Conservation (phyloP, 2,888 invertebrate genomes). For the Drosophila falleni region DNA sequence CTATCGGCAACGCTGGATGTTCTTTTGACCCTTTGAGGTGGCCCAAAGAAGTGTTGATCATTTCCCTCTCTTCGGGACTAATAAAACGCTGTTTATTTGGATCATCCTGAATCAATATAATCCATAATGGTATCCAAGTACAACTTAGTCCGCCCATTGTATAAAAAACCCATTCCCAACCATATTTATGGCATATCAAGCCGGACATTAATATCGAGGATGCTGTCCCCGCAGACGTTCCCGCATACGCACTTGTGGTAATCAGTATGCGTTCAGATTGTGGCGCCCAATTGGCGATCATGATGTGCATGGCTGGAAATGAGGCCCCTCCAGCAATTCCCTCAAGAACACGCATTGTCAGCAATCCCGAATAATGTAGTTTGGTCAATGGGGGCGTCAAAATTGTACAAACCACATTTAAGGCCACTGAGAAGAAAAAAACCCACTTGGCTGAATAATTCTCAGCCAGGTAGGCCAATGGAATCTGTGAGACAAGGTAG, state of each 20-base stretch:
- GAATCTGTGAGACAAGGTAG: conserved; percentile 90
- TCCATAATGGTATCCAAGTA: conserved; percentile 92
- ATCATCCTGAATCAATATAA: conserved; percentile 89
- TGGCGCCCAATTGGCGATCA: conserved; percentile 95
- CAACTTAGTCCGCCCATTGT: conserved; percentile 90
- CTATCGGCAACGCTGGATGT: conserved; percentile 90
- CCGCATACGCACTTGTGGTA: conserved; percentile 92
- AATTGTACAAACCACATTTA: conserved; percentile 91
- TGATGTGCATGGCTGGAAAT: conserved; percentile 96
- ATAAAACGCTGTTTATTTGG: conserved; percentile 90
- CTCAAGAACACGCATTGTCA: conserved; percentile 90
- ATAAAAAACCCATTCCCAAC: conserved; percentile 93
- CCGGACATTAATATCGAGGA: conserved; percentile 88
- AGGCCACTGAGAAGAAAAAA: conserved; percentile 91
- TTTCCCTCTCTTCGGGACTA: conserved; percentile 88
- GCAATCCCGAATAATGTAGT: conserved; percentile 88
- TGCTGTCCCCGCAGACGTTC: conserved; percentile 95
- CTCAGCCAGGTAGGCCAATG: conserved; percentile 92
- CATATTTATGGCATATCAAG: conserved; percentile 88
- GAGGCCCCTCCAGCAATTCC: conserved; percentile 92
- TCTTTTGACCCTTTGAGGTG: conserved; percentile 77
- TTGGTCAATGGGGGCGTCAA: conserved; percentile 91
- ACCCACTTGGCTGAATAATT: conserved; percentile 95
- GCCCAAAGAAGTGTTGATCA: conserved; percentile 88
- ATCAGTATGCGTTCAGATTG: conserved; percentile 94